These are phyloP conservation scores for Bellardia pandia DNA, from an alignment of 2,888 invertebrate genomes.

Conservation along the genomic window DNA sequence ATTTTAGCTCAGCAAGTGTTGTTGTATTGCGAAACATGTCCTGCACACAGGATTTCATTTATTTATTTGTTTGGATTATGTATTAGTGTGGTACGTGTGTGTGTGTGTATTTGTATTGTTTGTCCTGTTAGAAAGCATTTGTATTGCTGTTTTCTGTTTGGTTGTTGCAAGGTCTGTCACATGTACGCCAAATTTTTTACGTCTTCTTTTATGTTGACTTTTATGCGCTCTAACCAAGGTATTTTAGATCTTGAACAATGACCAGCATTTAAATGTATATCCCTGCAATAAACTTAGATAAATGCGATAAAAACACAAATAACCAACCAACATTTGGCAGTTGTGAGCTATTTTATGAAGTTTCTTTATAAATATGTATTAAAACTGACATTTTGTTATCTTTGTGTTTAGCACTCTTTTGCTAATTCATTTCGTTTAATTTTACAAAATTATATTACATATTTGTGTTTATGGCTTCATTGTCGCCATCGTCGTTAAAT, in stretches of 20 bases:
- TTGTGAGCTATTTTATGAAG: conserved; percentile 17
- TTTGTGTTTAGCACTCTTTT: neutral
- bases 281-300: conserved; percentile 20
- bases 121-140: conserved; percentile 44
- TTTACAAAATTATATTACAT: neutral
- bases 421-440: neutral
- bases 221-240: conserved; percentile 1
- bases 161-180: neutral
- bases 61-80: conserved; percentile 46
- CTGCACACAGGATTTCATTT: conserved; percentile 60
- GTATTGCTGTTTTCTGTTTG: neutral
- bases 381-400: neutral
- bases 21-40: conserved; percentile 36
- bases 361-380: conserved; percentile 3
- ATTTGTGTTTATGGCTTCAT: neutral
- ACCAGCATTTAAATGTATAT: conserved; percentile 31
- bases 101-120: neutral
- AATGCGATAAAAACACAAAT: neutral
- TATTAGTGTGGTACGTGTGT: conserved; percentile 6
- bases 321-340: conserved; percentile 10
- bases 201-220: conserved; percentile 16
- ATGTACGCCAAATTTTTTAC: conserved; percentile 4
- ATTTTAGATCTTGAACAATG: conserved; percentile 44
- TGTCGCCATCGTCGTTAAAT: neutral
- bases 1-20: conserved; percentile 32